Conservation (phyloP, 2,888 invertebrate genomes). For the Isotomurus palustris region DNA sequence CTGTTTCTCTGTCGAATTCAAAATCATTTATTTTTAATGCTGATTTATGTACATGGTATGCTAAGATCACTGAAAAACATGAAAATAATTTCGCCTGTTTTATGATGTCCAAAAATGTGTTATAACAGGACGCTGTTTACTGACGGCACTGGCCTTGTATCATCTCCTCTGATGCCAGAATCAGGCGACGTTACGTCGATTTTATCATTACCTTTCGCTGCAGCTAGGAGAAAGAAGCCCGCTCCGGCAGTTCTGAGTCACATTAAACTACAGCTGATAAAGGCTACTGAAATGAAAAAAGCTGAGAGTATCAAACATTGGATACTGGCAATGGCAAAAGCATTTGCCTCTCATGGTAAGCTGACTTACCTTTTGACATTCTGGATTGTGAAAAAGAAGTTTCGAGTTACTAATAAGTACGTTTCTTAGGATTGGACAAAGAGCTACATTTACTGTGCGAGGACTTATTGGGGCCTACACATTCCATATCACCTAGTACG, state of each 20-base stretch:
- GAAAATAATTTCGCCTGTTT: background rate
- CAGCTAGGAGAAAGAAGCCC: conserved; percentile 38
- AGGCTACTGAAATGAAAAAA: conserved; percentile 65
- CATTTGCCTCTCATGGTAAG: conserved; percentile 63
- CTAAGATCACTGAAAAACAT: background rate
- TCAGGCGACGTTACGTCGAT: conserved; percentile 16
- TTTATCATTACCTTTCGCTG: conserved; percentile 10
- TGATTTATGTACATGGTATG: conserved; percentile 66
- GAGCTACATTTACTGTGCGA: conserved; percentile 69
- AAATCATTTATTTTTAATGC: conserved; percentile 77
- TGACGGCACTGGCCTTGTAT: conserved; percentile 31
- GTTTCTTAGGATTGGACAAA: conserved; percentile 61
- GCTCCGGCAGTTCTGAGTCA: conserved; percentile 51
- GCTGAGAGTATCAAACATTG: conserved; percentile 71
- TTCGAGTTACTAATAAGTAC: conserved; percentile 10
- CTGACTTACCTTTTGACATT: background rate
- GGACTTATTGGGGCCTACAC: conserved; percentile 72
- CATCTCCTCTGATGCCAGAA: conserved; percentile 21
- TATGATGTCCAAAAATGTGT: background rate
- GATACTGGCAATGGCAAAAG: conserved; percentile 60
- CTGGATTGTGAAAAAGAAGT: conserved; percentile 5
- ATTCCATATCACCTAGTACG: conserved; percentile 57
- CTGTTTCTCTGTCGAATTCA: conserved; percentile 78
- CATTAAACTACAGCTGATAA: conserved; percentile 67
- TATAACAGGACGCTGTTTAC: conserved; percentile 24